Percentiles rank a stretch among this genome's conserved stretches.
phyloP scores from a whole-genome alignment of 92 coral and sea anemone genomes.

The Nematostella vectensis region DNA sequence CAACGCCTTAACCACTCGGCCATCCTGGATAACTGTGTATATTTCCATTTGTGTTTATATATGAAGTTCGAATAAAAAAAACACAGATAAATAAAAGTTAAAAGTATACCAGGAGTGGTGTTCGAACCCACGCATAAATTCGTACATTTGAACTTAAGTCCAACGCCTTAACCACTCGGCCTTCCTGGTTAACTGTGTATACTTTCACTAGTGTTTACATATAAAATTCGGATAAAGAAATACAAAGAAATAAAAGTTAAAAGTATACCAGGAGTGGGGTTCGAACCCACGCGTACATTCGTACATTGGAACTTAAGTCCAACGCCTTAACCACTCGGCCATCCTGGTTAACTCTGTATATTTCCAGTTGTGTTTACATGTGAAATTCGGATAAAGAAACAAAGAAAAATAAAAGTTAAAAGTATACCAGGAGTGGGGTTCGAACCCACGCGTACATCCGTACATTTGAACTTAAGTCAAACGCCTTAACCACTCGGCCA shows the following conservation, averaged over 20 bases:
- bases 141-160: constrained; percentile 1
- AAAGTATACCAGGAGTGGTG: constrained; percentile 99
- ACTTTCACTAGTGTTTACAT: no score
- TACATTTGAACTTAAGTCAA: background rate
- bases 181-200: constrained; percentile 15
- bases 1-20: constrained; percentile 3
- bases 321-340: constrained; percentile 12
- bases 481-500: constrained; percentile 3
- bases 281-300: constrained; percentile 95
- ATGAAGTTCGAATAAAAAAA: no score
- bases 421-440: constrained; percentile 99
- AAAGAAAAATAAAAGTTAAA: no score
- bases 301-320: constrained; percentile 74
- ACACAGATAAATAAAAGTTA: no score
- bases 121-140: constrained; percentile 21
- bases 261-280: constrained; percentile 99
- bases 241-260: no score
- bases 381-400: no score
- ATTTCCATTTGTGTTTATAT: no score
- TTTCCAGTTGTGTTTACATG: no score
- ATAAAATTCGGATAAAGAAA: no score
- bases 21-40: constrained; percentile 14
- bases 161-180: constrained; percentile 3
- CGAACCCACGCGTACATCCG: constrained; percentile 10
- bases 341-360: no score